Evolutionary conservation across 2,797 vertebrate genomes (phyloP), one percentile per base, ranked within the genome.

Genomic region (Acanthurus leucopareius): DNA sequence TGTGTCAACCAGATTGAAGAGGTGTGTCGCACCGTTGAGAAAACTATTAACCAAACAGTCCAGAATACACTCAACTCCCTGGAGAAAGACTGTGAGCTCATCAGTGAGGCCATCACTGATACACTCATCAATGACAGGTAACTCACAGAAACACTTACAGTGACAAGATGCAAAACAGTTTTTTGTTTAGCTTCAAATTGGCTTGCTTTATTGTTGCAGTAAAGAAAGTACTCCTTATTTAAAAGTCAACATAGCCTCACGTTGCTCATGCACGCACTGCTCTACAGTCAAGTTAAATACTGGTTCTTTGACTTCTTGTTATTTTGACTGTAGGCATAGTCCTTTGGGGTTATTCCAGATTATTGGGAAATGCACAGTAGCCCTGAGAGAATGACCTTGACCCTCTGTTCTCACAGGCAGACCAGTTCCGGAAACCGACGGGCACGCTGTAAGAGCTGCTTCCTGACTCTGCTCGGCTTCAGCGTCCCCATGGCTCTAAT

Each of bases 1-100:
- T 97, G 96, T 49, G 90, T 96, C 42, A 97, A 97, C 89, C 96
- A 97, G 91, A 91, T 97, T 2, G 96, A 97, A 67, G 96, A 96
- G 35, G 95, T 94, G 20, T 97, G 96, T 84, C 93, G 93, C 22
- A 94, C 96, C 16, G 60, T 97, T 0, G 96, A 97, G 87, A 97
- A 96, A 86, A 96, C 96, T 2, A 97, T 97, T 52, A 97, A 96
- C 83, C 96, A 97, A 71, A 97, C 96, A 0, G 96, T 97, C 8
- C 96, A 97, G 92, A 96, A 95, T 63, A 96, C 96, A 0, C 96
- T 97, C 14, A 97, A 97, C 87, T 92, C 95, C 8, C 89, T 97
- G 74, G 96, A 96, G 83, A 96, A 94, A 77, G 96, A 97, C 92
- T 97, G 96, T 59, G 95, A 95, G 84, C 80, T 94, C 60, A 95